Evolutionary conservation across 2,888 invertebrate genomes (phyloP), one percentile per base, ranked within the genome.

Genomic region (Papilio elwesi): DNA sequence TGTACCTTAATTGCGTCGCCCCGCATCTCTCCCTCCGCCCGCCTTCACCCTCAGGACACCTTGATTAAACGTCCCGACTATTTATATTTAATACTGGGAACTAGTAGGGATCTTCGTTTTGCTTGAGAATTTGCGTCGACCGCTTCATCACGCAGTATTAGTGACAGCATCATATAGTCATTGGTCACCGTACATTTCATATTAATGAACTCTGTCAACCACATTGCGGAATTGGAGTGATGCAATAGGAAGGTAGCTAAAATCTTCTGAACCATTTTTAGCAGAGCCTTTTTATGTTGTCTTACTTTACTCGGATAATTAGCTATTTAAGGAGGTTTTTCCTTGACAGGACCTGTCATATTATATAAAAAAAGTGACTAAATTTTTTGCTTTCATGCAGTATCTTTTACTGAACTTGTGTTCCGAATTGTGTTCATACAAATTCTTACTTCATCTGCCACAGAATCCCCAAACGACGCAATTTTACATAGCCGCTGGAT

Each of bases 61-160:
- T 91, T 91, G 90, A 92, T 91, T 91, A 90, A 90, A 90, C 84
- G 83, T 74, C 79, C 74, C 77, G 69, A 74, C 84, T 89, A 88
- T 89, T 85, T 85, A 87, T 88, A 86, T 76, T 74, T 72, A 49
- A 74, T 75, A 76, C 75, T 68, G 68, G 71, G 77, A 76, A 77
- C 70, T 74, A 62, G 63, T 62, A 70, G 13, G 63, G 53, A 51
- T 57, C 67, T 49, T 64, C 72, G 76, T 71, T 77, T 77, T 74
- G 73, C 74, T 74, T 43, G 62, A 48, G 36, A 43, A 48, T 10
- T 75, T 70, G 65, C 66, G 66, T 36, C 65, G 66, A 48, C 70
- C 43, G 43, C 73, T 65, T 57, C 47, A 57, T 73, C 68, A 59
- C 52, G 71, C 7, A 16, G 53, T 13, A 66, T 66, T 70, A 68